Evolutionary conservation across 2,888 invertebrate genomes (phyloP), one percentile per base, ranked within the genome.

Genomic region (Calliopum simillimum): DNA sequence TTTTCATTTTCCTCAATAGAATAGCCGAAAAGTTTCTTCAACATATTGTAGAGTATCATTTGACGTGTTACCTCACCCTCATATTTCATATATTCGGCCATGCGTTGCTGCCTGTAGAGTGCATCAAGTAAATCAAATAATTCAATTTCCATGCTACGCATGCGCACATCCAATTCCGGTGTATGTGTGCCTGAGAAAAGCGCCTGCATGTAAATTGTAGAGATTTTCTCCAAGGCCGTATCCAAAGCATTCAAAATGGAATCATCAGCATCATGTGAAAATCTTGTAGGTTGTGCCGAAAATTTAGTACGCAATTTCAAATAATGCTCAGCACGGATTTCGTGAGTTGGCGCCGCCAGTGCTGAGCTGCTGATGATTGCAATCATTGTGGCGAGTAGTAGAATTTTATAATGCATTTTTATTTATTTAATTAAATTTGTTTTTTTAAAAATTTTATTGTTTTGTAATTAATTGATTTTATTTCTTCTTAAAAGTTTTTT

Each of bases 31-130:
- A 83, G 74, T 66, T 81, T 76, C 76, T 84, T 83, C 12, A 83
- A 72, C 80, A 83, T 79, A 68, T 79, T 82, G 53, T 83, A 83
- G 59, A 83, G 74, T 59, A 83, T 79, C 82, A 83, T 80, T 78
- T 83, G 83, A 49, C 81, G 78, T 23, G 82, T 79, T 56, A 83
- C 83, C 74, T 82, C 82, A 64, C 79, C 77, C 68, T 83, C 84
- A 25, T 83, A 83, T 59, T 76, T 78, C 78, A 84, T 84, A 55
- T 82, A 83, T 64, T 83, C 82, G 62, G 78, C 70, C 63, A 83
- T 73, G 2, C 82, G 78, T 56, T 83, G 72, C 68, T 81, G 73
- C 70, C 79, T 77, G 46, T 78, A 84, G 19, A 83, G 74, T n/a
- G 68, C 63, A 70, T 82, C 82, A 58, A 83, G 72, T 46, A 82